Evolutionary conservation across 2,888 invertebrate species (phyloP), one percentile per base, ranked within the genome.

Genomic region (Agrochola lychnidis): DNA sequence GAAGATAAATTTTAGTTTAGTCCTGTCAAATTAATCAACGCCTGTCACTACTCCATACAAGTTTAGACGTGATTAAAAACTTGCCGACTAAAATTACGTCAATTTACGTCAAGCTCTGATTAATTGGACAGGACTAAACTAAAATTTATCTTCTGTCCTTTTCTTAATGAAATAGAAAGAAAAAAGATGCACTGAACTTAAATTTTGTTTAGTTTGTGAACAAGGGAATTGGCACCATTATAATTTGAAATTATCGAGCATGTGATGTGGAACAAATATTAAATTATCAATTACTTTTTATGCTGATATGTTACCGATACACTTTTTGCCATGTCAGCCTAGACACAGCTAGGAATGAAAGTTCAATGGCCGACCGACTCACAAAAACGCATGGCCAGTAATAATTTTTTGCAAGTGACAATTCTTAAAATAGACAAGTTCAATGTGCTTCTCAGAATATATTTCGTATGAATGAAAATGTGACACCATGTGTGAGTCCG

Each of bases 341-440:
- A 42, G 16, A 25, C 19, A 36, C 19, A n/a, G 36, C 25, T 12
- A 45, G 19, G 19, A 45, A 62, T n/a, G 16, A 16, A 36, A 75
- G 22, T 25, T 56, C 63, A 64, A 73, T 42, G 10, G 12, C 63
- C 63, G 19, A 42, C 19, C 56, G 19, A 1, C 5, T 40, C 7
- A 30, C 19, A 77, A 77, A 76, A 77, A 77, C 25, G 36, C 12
- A 40, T 62, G 77, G 12, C 22, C 5, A 25, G 22, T 45, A 10
- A 48, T 77, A 4, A 5, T 40, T 76, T 72, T 77, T 77, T 76
- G n/a, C 45, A n/a, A 25, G 25, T 62, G 78, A n/a, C 56, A 70
- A 4, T 56, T 77, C 53, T 77, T 62, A 25, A 48, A 63, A 70
- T 78, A 77, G 56, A 48, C 0, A 19, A 56, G 78, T 70, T 77